phyloP scores from a whole-genome alignment of 1,140 invertebrate species.

The Thrips palmi region DNA sequence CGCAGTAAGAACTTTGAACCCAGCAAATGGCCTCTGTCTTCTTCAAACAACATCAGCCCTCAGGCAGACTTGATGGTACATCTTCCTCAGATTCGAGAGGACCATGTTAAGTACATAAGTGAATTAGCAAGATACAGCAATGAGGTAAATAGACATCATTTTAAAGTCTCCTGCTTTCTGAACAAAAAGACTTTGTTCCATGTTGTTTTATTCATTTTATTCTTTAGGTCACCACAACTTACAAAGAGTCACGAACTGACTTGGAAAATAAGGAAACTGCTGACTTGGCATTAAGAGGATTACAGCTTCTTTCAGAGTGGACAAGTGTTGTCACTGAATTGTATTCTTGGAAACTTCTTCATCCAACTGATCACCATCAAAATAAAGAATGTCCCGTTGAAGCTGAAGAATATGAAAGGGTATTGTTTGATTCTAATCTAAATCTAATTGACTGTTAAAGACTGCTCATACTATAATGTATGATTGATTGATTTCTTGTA shows the following conservation, averaged over 20 bases:
- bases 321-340: constrained; percentile 93
- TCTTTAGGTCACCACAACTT: constrained; percentile 54
- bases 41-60: constrained; percentile 59
- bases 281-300: constrained; percentile 75
- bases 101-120: constrained; percentile 95
- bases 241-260: constrained; percentile 83
- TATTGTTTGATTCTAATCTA: constrained; percentile 19
- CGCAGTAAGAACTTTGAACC: constrained; percentile 88
- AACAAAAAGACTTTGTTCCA: neutral
- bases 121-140: constrained; percentile 91
- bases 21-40: constrained; percentile 78
- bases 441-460: neutral
- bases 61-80: constrained; percentile 95
- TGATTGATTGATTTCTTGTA: constrained; percentile 9
- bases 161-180: neutral
- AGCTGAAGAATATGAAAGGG: constrained; percentile 98
- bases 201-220: neutral
- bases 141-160: constrained; percentile 36
- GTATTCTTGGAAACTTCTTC: constrained; percentile 95
- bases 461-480: neutral
- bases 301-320: constrained; percentile 92
- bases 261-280: constrained; percentile 82
- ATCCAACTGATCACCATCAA: constrained; percentile 93
- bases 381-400: constrained; percentile 89
- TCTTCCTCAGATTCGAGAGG: constrained; percentile 83